phyloP scores from a whole-genome alignment of 2,113 vertebrate species.

The Nyctereutes procyonoides region DNA sequence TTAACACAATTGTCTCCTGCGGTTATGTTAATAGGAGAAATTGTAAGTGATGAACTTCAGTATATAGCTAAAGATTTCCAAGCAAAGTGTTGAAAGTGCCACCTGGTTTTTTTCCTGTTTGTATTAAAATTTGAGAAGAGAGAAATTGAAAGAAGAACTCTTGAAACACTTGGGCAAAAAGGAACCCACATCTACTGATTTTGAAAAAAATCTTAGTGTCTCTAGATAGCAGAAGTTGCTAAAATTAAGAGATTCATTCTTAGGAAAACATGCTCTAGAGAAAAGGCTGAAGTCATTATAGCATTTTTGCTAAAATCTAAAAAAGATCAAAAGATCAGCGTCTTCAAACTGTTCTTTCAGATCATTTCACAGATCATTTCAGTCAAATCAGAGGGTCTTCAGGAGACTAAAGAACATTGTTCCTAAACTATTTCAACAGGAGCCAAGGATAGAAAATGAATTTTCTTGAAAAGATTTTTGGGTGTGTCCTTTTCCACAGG shows the following conservation, averaged over 20 bases:
- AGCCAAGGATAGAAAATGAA: neutral
- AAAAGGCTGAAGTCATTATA: neutral
- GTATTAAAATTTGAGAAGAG: neutral
- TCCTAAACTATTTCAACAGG: neutral
- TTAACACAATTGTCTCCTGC: neutral
- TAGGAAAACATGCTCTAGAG: neutral
- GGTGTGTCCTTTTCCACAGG: neutral
- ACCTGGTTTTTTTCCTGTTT: neutral
- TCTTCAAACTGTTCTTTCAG: neutral
- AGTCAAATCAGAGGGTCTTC: neutral
- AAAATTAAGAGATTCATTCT: neutral
- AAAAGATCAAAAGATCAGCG: neutral
- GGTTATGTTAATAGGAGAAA: neutral
- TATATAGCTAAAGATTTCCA: neutral
- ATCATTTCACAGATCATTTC: neutral
- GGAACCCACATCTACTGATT: neutral
- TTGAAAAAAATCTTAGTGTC: neutral
- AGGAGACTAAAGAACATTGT: neutral
- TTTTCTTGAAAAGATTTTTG: neutral
- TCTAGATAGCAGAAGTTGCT: constrained; percentile 26
- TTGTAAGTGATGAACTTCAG: neutral
- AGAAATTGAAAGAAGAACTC: neutral
- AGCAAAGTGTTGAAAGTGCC: neutral
- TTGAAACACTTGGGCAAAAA: neutral
- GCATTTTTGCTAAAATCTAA: constrained; percentile 21